Percentiles rank a stretch among this genome's conserved stretches.
Evolutionary conservation across 2,113 vertebrate species (phyloP).

Genomic region (Bubo blakistoni): DNA sequence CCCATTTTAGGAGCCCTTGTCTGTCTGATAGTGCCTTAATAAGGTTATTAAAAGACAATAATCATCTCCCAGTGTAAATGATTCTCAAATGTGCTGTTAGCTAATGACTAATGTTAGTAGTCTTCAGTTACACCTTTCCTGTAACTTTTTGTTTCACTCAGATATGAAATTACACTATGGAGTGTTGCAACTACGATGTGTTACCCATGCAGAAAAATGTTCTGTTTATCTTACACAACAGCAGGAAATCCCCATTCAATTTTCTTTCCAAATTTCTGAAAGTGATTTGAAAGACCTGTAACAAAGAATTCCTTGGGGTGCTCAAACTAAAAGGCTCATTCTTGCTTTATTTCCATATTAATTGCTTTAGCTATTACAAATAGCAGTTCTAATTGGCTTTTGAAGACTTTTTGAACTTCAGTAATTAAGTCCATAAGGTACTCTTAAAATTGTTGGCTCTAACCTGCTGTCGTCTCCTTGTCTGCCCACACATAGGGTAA

Average conservation of each 20-base stretch:
- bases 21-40: not conserved
- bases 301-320: conserved; percentile 62
- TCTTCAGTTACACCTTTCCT: not conserved
- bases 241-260: conserved; percentile 64
- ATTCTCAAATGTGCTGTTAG: not conserved
- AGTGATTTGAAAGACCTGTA: conserved; percentile 62
- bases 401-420: conserved; percentile 59
- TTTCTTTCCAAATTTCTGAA: conserved; percentile 65
- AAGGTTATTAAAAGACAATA: conserved; percentile 37
- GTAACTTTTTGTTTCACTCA: not conserved
- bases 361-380: conserved; percentile 63
- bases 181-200: not conserved
- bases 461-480: conserved; percentile 30
- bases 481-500: conserved; percentile 49
- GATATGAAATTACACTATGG: not conserved
- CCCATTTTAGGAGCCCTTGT: not conserved
- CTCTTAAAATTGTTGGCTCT: conserved; percentile 22
- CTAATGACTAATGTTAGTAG: not conserved
- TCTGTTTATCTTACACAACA: conserved; percentile 68
- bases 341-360: conserved; percentile 64
- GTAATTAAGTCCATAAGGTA: conserved; percentile 63
- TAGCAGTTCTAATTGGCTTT: conserved; percentile 61
- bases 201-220: conserved; percentile 19
- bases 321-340: conserved; percentile 19
- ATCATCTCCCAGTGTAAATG: conserved; percentile 3